Evolutionary conservation across 2,113 vertebrate genomes (phyloP).

Genomic region (Thamnaconus septentrionalis): DNA sequence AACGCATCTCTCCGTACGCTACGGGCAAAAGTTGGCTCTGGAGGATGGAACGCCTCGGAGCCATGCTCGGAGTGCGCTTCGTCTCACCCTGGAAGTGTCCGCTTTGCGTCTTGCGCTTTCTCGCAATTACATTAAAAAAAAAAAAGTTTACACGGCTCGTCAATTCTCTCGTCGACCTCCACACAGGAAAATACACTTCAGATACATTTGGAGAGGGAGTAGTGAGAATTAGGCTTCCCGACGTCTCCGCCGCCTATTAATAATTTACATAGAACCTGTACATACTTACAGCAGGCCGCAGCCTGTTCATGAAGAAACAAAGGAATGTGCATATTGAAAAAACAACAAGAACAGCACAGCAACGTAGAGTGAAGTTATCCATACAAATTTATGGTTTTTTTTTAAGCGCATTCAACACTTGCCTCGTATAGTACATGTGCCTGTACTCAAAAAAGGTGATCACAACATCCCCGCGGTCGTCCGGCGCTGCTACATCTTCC

Average conservation of each 20-base stretch:
- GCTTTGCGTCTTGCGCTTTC: constrained; percentile 23
- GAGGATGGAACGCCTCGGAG: constrained; percentile 26
- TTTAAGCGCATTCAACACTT: constrained; percentile 24
- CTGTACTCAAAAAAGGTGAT: constrained; percentile 23
- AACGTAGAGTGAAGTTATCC: constrained; percentile 34
- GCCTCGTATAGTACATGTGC: background rate
- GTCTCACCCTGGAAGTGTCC: constrained; percentile 24
- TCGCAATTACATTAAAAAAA: background rate
- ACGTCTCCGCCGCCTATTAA: constrained; percentile 54
- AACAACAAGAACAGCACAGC: constrained; percentile 45
- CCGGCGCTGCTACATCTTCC: no score
- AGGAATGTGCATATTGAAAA: constrained; percentile 44
- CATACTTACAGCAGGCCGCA: constrained; percentile 81
- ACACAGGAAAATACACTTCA: constrained; percentile 44
- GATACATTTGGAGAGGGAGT: no score
- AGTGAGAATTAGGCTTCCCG: constrained; percentile 37
- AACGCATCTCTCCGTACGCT: constrained; percentile 48
- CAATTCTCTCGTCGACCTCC: constrained; percentile 29
- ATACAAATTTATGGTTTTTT: constrained; percentile 31
- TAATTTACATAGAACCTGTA: constrained; percentile 86
- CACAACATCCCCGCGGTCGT: background rate
- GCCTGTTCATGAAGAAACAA: constrained; percentile 51
- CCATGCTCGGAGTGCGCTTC: constrained; percentile 48
- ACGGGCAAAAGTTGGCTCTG: constrained; percentile 39
- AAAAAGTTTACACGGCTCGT: constrained; percentile 71